Percentiles rank a stretch among this genome's conserved stretches.
Evolutionary conservation across 2,888 invertebrate species (phyloP).

Genomic region (Bembecia ichneumoniformis): DNA sequence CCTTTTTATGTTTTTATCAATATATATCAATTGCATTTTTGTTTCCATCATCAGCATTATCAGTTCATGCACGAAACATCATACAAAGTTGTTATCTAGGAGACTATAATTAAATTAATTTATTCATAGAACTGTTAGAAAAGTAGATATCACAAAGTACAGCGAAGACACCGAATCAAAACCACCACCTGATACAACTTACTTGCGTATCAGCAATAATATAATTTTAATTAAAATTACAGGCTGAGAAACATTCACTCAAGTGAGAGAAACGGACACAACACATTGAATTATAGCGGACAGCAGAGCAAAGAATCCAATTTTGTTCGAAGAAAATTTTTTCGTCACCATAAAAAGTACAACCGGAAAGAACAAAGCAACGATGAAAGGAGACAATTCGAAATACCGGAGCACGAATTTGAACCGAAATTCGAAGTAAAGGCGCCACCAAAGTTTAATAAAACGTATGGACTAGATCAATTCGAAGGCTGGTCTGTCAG

Average conservation of each 20-base stretch:
- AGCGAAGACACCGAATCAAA: too few relatives aligned
- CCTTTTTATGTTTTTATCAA: too few relatives aligned
- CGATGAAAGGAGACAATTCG: conserved; percentile 36
- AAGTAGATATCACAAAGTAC: too few relatives aligned
- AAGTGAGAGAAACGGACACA: conserved; percentile 34
- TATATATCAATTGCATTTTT: too few relatives aligned
- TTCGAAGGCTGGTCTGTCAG: conserved; percentile 60
- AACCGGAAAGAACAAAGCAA: conserved; percentile 11
- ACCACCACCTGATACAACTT: too few relatives aligned
- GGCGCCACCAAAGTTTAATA: conserved; percentile 49
- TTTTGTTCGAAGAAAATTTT: conserved; percentile 44
- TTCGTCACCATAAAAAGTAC: conserved; percentile 56
- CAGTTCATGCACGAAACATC: too few relatives aligned
- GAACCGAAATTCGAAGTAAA: conserved; percentile 72
- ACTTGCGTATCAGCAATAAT: too few relatives aligned
- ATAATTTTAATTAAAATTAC: conserved; percentile 10
- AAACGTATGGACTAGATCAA: conserved; percentile 24
- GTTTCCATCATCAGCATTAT: too few relatives aligned
- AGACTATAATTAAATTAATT: too few relatives aligned
- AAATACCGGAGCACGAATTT: conserved; percentile 74
- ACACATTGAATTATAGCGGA: conserved; percentile 23
- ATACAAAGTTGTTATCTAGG: too few relatives aligned
- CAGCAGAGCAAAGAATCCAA: conserved; percentile 22
- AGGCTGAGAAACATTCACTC: conserved; percentile 57
- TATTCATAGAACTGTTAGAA: too few relatives aligned